Evolutionary conservation across 2,113 vertebrate genomes (phyloP).

Genomic region (Cisticola juncidis): DNA sequence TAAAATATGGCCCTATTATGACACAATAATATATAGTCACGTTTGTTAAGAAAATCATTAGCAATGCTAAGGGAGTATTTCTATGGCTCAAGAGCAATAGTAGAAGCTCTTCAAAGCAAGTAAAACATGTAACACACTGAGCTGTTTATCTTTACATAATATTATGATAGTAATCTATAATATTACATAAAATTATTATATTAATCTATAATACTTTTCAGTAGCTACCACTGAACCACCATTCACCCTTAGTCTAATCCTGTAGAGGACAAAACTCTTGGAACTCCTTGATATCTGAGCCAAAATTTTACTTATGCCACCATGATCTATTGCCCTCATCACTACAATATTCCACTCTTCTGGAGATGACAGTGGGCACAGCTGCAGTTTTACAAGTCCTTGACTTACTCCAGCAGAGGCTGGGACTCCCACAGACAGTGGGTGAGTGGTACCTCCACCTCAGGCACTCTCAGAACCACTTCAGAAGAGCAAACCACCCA

Average conservation of each 20-base stretch:
- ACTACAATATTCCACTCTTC: background rate
- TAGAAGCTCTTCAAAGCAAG: background rate
- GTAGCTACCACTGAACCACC: background rate
- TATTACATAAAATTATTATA: background rate
- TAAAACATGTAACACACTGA: background rate
- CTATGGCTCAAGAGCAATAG: background rate
- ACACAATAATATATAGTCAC: background rate
- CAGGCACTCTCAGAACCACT: background rate
- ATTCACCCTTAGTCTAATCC: background rate
- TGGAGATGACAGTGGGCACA: background rate
- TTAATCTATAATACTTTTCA: background rate
- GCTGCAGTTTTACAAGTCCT: background rate
- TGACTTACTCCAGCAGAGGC: accelerated
- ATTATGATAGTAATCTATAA: background rate
- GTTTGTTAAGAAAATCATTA: background rate
- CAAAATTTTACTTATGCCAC: background rate
- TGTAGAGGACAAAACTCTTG: background rate
- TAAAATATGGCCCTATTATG: background rate
- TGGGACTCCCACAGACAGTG: background rate
- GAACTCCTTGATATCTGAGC: background rate
- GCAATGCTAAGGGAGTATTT: background rate
- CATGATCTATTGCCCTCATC: background rate
- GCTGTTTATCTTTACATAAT: background rate
- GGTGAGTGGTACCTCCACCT: background rate
- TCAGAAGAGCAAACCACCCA: background rate